Evolutionary conservation across 2,113 vertebrate genomes (phyloP).

Genomic region (Coracopsis vasa): DNA sequence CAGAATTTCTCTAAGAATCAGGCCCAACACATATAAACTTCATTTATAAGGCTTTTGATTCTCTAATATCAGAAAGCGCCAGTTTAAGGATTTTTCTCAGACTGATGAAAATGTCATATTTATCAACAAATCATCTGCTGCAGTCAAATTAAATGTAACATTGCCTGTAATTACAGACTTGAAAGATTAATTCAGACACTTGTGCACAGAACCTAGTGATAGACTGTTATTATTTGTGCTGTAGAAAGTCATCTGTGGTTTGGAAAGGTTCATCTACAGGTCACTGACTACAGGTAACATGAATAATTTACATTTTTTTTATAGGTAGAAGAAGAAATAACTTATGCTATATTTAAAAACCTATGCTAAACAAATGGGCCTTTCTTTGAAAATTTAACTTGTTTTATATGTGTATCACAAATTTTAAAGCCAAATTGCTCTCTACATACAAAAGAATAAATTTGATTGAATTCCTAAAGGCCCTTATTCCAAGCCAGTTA

Average conservation of each 20-base stretch:
- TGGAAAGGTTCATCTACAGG: slow-evolving; percentile 44
- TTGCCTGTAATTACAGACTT: slow-evolving; percentile 38
- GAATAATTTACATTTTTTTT: slow-evolving; percentile 58
- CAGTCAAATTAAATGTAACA: slow-evolving; percentile 44
- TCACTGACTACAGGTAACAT: slow-evolving; percentile 53
- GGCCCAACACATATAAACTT: not conserved
- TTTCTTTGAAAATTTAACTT: slow-evolving; percentile 50
- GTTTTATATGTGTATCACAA: not conserved
- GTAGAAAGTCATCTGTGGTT: slow-evolving; percentile 11
- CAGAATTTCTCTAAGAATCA: not conserved
- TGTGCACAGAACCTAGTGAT: not conserved
- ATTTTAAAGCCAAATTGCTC: slow-evolving; percentile 43
- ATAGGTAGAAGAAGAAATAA: not conserved
- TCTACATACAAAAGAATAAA: not conserved
- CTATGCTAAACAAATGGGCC: slow-evolving; percentile 40
- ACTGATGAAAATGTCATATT: slow-evolving; percentile 19
- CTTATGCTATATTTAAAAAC: slow-evolving; percentile 39
- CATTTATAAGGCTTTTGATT: not conserved
- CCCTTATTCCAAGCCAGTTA: not conserved
- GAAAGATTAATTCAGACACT: slow-evolving; percentile 48
- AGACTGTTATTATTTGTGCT: slow-evolving; percentile 21
- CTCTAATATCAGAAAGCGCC: not conserved
- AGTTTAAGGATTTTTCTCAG: slow-evolving; percentile 35
- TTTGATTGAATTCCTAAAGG: slow-evolving; percentile 32
- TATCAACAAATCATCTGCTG: slow-evolving; percentile 45